These are phyloP conservation scores for Theodoxus fluviatilis DNA, from an alignment of 2,888 invertebrate genomes.

Conservation along the genomic window DNA sequence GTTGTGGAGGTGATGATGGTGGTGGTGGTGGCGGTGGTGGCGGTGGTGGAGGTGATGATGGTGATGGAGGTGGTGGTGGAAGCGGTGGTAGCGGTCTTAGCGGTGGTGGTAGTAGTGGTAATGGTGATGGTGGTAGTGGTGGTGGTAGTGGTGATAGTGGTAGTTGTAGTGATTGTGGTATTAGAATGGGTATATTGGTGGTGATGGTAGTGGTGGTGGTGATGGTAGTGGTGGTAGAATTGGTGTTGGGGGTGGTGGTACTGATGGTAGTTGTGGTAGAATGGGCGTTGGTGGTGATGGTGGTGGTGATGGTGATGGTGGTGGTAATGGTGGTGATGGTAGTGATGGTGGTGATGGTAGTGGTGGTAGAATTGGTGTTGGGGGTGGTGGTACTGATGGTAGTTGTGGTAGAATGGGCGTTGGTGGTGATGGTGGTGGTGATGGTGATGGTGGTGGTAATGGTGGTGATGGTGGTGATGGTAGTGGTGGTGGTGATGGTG, in stretches of 20 bases:
- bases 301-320: conserved; percentile 25
- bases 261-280: conserved; percentile 23
- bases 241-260: conserved; percentile 24
- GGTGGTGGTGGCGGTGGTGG: too few species aligned
- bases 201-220: not conserved
- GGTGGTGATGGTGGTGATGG: conserved; percentile 21
- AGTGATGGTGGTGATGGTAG: conserved; percentile 17
- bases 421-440: conserved; percentile 26
- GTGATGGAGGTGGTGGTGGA: too few species aligned
- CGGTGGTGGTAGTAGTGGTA: too few species aligned
- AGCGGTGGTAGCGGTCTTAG: too few species aligned
- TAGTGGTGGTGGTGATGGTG: conserved; percentile 17
- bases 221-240: conserved; percentile 16
- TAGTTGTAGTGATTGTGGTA: not conserved
- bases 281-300: conserved; percentile 23
- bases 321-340: conserved; percentile 25
- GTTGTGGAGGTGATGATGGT: too few species aligned
- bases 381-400: not conserved
- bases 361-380: not conserved
- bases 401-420: conserved; percentile 10
- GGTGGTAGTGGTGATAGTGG: conserved; percentile 1
- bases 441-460: conserved; percentile 24
- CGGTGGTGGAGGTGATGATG: too few species aligned
- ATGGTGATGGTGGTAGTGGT: too few species aligned
- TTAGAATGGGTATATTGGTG: not conserved